Base-by-base conservation (phyloP, 1,140 invertebrate species). In the Drosophila kanapiae region DNA sequence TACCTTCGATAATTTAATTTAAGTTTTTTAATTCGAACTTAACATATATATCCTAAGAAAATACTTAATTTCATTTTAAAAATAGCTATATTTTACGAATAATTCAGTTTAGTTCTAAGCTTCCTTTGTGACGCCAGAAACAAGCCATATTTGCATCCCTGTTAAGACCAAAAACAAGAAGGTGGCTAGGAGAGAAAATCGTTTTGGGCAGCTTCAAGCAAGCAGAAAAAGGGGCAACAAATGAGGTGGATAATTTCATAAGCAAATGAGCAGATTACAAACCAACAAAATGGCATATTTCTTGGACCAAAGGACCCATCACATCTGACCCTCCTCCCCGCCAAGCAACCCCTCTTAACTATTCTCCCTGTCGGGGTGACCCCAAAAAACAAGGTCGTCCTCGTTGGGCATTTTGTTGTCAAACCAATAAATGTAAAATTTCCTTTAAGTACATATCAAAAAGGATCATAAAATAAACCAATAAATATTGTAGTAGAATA, bases 191-290 rank as follows among this genome's bases (percentile, higher is more conserved):
- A 23, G 75, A 23, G 75, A n/a, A 40, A 23, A 38, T 33, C 48
- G 60, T 37, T 54, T 68, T 43, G 69, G 64, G 64, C 60, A 72
- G 62, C 67, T 75, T 31, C 80, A 88, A 40, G 77, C 63, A 88
- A 84, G 77, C 84, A 84, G 78, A 88, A 87, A 76, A 87, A 88
- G 77, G 85, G 85, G 81, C 84, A 84, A 78, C 85, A 88, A 88
- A 88, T 88, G 84, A 88, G 85, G 77, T 88, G 85, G 82, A 88
- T 88, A 88, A 88, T 88, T 88, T 90, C 80, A 88, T 88, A 88
- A 90, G 80, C 85, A 88, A 88, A 88, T 88, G 80, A 88, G 84
- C 85, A 88, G 84, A 88, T 88, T 88, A 88, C 80, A 88, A 83
- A 78, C 85, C 84, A 67, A 71, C 56, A 83, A 87, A 86, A 80